Conservation (phyloP, 2,797 vertebrate species). For the Prunella strophiata region DNA sequence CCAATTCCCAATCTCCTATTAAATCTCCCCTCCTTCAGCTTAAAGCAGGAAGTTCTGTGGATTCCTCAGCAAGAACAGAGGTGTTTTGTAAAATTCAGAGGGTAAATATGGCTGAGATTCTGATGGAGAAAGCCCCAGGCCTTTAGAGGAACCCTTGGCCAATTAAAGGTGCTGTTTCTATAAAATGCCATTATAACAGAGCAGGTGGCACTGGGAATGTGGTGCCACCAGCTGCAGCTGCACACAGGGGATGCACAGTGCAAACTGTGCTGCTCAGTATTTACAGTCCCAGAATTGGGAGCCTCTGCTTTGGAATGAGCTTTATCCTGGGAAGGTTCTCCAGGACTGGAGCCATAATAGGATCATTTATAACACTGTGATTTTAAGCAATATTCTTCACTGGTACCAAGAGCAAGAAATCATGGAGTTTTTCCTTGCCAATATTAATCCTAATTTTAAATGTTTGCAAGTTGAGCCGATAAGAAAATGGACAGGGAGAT, state of each 20-base stretch:
- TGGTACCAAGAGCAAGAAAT: neutral
- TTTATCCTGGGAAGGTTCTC: neutral
- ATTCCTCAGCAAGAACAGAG: neutral
- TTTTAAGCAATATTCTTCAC: neutral
- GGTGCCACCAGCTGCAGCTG: neutral
- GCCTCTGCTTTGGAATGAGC: neutral
- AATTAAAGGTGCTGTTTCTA: neutral
- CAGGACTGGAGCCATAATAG: neutral
- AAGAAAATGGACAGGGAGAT: neutral
- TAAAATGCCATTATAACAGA: accelerated
- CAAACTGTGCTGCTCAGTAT: neutral
- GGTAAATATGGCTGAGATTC: neutral
- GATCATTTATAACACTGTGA: neutral
- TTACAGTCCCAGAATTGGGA: neutral
- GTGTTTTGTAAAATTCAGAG: neutral
- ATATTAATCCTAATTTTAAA: neutral
- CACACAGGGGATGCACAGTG: neutral
- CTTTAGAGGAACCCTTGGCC: neutral
- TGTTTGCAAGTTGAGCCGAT: neutral
- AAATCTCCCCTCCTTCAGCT: neutral
- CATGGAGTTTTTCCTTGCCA: neutral
- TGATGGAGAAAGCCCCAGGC: accelerated
- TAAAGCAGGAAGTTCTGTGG: neutral
- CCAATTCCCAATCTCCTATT: neutral
- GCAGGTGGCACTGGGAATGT: neutral